Conservation (phyloP, 2,888 invertebrate genomes). For the Epinotia brunnichana region DNA sequence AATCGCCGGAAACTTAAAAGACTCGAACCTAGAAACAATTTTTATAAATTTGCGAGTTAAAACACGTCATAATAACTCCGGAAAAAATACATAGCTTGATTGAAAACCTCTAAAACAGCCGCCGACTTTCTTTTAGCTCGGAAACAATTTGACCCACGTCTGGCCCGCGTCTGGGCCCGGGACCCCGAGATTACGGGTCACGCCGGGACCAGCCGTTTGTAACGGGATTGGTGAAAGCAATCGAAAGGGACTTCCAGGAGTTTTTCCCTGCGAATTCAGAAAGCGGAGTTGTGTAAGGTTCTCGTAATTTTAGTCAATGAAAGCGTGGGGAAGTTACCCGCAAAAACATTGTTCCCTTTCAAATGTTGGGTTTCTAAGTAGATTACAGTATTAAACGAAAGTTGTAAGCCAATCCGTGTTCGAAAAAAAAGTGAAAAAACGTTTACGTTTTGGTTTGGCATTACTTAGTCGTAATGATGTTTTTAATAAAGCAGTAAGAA, state of each 20-base stretch:
- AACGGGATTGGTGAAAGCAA: conserved; percentile 41
- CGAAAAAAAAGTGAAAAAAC: not conserved
- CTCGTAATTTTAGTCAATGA: conserved; percentile 1
- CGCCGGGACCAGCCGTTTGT: conserved; percentile 41
- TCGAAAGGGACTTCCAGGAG: conserved; percentile 45
- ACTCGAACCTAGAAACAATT: no score
- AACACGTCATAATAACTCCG: no score
- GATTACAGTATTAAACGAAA: not conserved
- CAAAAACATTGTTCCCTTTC: not conserved
- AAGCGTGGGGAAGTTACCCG: not conserved
- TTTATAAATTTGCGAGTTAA: no score
- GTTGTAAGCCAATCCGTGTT: not conserved
- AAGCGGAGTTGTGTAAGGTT: conserved; percentile 2
- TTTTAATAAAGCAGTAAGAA: no score
- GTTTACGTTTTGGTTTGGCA: not conserved
- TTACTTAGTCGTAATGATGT: no score
- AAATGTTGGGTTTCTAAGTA: not conserved
- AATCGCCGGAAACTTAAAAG: no score
- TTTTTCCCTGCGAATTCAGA: not conserved
- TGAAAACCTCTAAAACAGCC: conserved; percentile 34
- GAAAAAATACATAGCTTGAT: conserved; percentile 42
- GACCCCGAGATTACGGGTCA: conserved; percentile 47
- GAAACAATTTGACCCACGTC: conserved; percentile 47
- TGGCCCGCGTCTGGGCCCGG: conserved; percentile 49
- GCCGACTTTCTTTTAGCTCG: conserved; percentile 24